These are phyloP conservation scores for Urophycis tenuis DNA, from an alignment of 2,797 vertebrate species.

Conservation along the genomic window DNA sequence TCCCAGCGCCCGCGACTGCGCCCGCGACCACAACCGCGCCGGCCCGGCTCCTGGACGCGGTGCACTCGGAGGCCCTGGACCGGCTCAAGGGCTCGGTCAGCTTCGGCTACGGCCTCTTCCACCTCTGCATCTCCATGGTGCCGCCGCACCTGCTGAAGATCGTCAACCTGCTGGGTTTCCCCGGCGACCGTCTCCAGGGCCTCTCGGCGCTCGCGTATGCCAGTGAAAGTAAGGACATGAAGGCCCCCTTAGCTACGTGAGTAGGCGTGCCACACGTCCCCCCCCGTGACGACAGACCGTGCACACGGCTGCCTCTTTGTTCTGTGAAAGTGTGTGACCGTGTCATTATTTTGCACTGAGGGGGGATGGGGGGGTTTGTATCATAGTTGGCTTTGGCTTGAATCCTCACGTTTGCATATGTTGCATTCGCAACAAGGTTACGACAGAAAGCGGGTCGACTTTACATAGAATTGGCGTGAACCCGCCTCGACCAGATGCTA, in stretches of 20 bases:
- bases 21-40: constrained; percentile 38
- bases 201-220: constrained; percentile 92
- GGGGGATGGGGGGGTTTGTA: too few species aligned
- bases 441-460: not conserved
- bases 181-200: constrained; percentile 94
- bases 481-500: not conserved
- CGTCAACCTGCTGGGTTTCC: constrained; percentile 99
- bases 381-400: not conserved
- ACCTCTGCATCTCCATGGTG: constrained; percentile 99
- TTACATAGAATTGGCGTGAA: not conserved
- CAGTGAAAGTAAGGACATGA: constrained; percentile 99
- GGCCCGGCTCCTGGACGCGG: constrained; percentile 54
- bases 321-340: not conserved
- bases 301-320: constrained; percentile 7
- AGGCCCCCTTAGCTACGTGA: constrained; percentile 99
- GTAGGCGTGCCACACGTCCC: constrained; percentile 79
- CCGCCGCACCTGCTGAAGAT: constrained; percentile 99
- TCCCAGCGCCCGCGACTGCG: constrained; percentile 53
- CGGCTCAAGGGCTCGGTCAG: constrained; percentile 98
- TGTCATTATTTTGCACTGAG: not conserved
- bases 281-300: constrained; percentile 12
- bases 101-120: constrained; percentile 99
- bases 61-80: constrained; percentile 83
- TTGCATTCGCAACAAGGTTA: not conserved
- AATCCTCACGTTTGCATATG: not conserved